A percentile compares a stretch with the other conserved stretches of the same genome.
phyloP scores from a whole-genome alignment of 1,140 invertebrate genomes.

The Drosophila simulans region DNA sequence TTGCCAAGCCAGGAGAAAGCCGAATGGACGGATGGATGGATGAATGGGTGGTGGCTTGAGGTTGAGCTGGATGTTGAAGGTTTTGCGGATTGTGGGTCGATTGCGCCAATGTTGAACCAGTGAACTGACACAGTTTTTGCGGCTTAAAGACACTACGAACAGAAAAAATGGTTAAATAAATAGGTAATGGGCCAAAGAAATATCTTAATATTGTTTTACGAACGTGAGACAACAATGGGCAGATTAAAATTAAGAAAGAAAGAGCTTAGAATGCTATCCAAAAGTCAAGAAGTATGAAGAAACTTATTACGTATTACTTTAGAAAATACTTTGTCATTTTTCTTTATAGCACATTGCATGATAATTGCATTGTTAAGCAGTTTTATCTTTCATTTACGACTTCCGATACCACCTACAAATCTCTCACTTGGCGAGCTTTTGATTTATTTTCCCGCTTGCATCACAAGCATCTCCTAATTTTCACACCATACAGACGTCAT shows the following conservation, averaged over 20 bases:
- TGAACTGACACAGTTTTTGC: conserved; percentile 53
- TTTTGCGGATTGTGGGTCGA: conserved; percentile 57
- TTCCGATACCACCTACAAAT: background rate
- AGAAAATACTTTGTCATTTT: too few relatives aligned
- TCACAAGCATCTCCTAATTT: conserved; percentile 20
- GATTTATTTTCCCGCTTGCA: conserved; percentile 17
- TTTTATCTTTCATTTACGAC: conserved; percentile 3
- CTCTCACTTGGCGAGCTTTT: background rate
- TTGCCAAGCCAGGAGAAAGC: conserved; percentile 11
- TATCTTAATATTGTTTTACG: conserved; percentile 28
- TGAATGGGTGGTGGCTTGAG: conserved; percentile 11
- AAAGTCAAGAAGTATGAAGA: too few relatives aligned
- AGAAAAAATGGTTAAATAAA: conserved; percentile 11
- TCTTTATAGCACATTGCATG: background rate
- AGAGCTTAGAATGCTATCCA: background rate
- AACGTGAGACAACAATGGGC: conserved; percentile 6
- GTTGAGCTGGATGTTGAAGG: conserved; percentile 59
- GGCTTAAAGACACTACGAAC: conserved; percentile 9
- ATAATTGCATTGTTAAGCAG: background rate
- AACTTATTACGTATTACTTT: too few relatives aligned
- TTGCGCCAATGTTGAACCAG: conserved; percentile 39
- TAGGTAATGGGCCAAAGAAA: conserved; percentile 20
- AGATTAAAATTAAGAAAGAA: background rate
- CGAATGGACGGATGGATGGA: conserved; percentile 1
- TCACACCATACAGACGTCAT: conserved; percentile 37